Evolutionary conservation across 2,113 vertebrate species (phyloP).

Genomic region (Callionymus lyra): DNA sequence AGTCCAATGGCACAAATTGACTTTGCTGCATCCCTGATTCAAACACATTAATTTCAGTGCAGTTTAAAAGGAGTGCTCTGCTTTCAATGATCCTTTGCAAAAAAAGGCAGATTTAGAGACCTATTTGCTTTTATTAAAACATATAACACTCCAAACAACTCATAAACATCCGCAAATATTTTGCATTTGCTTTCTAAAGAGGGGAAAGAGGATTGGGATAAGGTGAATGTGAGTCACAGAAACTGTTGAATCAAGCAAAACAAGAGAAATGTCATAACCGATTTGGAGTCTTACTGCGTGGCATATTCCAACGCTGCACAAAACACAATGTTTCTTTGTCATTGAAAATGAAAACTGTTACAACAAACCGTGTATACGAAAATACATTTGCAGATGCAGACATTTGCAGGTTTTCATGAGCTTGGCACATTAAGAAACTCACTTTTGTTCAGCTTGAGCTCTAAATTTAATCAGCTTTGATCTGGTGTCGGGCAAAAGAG

Average conservation of each 20-base stretch:
- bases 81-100: too few species aligned
- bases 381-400: conserved; percentile 1
- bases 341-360: conserved; percentile 31
- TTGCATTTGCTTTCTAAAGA: conserved; percentile 1
- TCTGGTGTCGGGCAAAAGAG: conserved; percentile 33
- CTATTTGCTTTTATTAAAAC: too few species aligned
- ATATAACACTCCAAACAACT: too few species aligned
- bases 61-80: too few species aligned
- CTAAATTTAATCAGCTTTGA: conserved; percentile 47
- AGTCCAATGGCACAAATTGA: too few species aligned
- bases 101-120: too few species aligned
- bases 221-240: conserved; percentile 19
- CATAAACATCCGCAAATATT: background rate
- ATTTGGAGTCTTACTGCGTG: conserved; percentile 12
- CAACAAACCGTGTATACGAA: conserved; percentile 8
- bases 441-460: conserved; percentile 28
- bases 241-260: conserved; percentile 37
- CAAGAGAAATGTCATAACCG: conserved; percentile 25
- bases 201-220: conserved; percentile 9
- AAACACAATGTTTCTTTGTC: conserved; percentile 46
- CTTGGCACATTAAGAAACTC: conserved; percentile 21
- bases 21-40: too few species aligned
- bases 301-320: conserved; percentile 38
- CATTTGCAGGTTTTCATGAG: background rate
- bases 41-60: too few species aligned